Evolutionary conservation across 2,113 vertebrate genomes (phyloP).

Genomic region (Cisticola juncidis): DNA sequence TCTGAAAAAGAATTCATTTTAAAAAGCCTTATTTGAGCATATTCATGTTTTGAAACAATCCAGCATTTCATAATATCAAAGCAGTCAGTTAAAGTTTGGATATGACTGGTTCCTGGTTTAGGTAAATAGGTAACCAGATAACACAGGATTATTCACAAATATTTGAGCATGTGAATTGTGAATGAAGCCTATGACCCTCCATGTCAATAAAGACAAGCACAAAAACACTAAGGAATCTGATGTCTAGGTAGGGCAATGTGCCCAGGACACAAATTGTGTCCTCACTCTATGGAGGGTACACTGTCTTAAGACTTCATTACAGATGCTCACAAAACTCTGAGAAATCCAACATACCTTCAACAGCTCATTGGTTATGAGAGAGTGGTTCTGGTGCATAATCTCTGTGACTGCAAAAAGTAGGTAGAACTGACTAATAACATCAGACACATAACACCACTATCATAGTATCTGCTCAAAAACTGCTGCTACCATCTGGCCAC

Average conservation of each 20-base stretch:
- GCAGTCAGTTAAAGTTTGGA: constrained; percentile 48
- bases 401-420: not conserved
- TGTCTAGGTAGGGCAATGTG: not conserved
- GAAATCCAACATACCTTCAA: not conserved
- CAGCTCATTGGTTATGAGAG: not conserved
- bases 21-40: constrained; percentile 16
- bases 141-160: constrained; percentile 45
- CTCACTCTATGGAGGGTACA: not conserved
- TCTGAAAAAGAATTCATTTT: constrained; percentile 62
- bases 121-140: constrained; percentile 56
- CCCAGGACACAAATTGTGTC: not conserved
- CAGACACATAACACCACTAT: not conserved
- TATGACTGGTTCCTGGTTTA: constrained; percentile 28
- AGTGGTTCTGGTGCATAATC: not conserved
- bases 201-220: constrained; percentile 12
- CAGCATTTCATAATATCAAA: constrained; percentile 35
- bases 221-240: not conserved
- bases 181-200: constrained; percentile 14
- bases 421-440: not conserved
- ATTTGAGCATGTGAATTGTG: constrained; percentile 56
- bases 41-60: constrained; percentile 26
- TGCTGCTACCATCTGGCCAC: not conserved
- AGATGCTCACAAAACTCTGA: not conserved
- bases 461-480: not conserved
- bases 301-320: not conserved